Conservation (phyloP, 2,113 vertebrate species). For the Cyprinodon tularosa region DNA sequence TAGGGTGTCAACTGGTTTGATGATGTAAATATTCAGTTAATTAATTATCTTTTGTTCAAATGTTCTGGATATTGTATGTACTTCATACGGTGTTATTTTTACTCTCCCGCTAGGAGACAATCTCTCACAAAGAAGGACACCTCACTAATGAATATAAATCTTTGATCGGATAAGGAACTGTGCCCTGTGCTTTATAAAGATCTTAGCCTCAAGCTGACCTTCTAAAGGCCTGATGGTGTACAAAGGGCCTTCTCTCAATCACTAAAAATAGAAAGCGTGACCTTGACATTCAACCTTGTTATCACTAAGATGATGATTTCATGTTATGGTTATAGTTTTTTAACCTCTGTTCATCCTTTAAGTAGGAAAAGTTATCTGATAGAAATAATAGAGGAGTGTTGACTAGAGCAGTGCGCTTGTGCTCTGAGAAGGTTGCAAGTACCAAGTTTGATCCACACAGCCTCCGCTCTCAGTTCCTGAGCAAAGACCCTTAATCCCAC, state of each 20-base stretch:
- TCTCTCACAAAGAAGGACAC: not conserved
- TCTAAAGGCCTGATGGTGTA: not conserved
- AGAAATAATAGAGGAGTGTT: no score
- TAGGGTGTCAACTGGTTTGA: not conserved
- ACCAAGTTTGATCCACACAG: no score
- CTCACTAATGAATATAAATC: conserved; percentile 8
- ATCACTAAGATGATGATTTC: not conserved
- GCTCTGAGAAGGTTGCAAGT: no score
- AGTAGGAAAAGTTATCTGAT: not conserved
- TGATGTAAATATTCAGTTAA: no score
- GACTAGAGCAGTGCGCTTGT: no score
- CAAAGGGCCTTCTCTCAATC: no score
- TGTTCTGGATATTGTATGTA: not conserved
- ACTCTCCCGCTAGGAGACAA: not conserved
- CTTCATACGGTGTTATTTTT: not conserved
- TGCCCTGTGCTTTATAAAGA: not conserved
- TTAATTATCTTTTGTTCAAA: not conserved
- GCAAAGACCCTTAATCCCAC: no score
- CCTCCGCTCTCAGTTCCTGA: no score
- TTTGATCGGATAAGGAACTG: conserved; percentile 9
- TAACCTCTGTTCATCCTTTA: not conserved
- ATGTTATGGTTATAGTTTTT: not conserved
- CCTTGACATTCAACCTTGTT: no score
- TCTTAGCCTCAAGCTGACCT: conserved; percentile 15
- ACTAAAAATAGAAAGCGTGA: not conserved